Evolutionary conservation across 2,888 invertebrate species (phyloP).

Genomic region (Lomographa bimaculata): DNA sequence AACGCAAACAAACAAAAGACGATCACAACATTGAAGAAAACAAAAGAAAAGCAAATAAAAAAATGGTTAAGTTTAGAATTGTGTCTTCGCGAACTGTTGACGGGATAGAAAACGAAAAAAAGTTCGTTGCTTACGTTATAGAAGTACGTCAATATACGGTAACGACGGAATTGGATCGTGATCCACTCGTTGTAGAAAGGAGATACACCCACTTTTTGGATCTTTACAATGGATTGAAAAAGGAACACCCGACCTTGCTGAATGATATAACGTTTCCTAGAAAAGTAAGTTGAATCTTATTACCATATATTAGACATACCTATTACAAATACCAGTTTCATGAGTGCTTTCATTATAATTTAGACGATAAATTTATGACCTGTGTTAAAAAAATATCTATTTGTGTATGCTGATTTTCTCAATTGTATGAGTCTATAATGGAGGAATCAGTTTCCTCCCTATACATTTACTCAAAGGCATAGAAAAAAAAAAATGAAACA

Average conservation of each 20-base stretch:
- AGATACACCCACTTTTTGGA: conserved; percentile 89
- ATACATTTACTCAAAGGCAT: too few relatives aligned
- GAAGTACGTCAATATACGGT: conserved; percentile 84
- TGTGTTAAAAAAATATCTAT: too few relatives aligned
- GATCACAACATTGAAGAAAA: too few relatives aligned
- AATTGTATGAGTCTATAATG: too few relatives aligned
- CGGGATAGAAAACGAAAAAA: conserved; percentile 84
- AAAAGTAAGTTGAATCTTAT: conserved; percentile 72
- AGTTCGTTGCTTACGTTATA: conserved; percentile 87
- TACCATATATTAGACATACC: not conserved
- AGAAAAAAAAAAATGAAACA: too few relatives aligned
- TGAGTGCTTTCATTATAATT: too few relatives aligned
- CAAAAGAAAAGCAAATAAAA: too few relatives aligned
- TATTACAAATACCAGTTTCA: too few relatives aligned
- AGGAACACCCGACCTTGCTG: conserved; percentile 82
- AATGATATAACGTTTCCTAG: conserved; percentile 85
- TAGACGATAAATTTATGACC: too few relatives aligned
- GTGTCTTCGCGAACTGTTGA: conserved; percentile 86
- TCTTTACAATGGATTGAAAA: conserved; percentile 85
- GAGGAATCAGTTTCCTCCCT: too few relatives aligned
- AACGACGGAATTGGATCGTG: conserved; percentile 70
- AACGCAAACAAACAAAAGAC: conserved; percentile 6
- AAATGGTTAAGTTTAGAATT: too few relatives aligned
- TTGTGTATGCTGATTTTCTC: too few relatives aligned
- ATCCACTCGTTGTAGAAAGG: conserved; percentile 86